phyloP scores from a whole-genome alignment of 2,888 invertebrate species.

The Liposcelis brunnea region DNA sequence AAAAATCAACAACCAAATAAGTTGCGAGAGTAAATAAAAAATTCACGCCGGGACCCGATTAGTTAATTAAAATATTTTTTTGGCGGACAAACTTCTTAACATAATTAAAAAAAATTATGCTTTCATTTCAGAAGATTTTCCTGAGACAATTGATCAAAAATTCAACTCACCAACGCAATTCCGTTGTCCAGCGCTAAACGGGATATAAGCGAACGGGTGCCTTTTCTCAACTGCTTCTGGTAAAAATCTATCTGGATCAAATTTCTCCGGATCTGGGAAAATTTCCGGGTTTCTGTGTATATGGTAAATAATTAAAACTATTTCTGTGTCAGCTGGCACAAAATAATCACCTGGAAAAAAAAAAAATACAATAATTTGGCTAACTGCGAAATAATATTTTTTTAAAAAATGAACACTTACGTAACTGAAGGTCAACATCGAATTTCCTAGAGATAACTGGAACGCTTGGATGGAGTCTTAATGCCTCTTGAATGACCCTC shows the following conservation, averaged over 20 bases:
- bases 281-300: constrained; percentile 31
- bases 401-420: no score
- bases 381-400: no score
- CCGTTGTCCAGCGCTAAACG: constrained; percentile 45
- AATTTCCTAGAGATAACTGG: constrained; percentile 25
- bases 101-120: no score
- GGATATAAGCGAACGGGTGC: constrained; percentile 35
- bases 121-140: no score
- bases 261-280: constrained; percentile 22
- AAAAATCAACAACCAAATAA: no score
- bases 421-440: constrained; percentile 9
- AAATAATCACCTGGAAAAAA: constrained; percentile 27
- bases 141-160: no score
- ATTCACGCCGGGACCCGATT: no score
- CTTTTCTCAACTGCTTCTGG: constrained; percentile 21
- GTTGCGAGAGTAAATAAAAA: no score
- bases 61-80: no score
- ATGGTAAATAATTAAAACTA: constrained; percentile 27
- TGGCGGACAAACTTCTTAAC: no score
- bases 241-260: constrained; percentile 36
- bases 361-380: no score
- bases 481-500: constrained; percentile 37
- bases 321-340: constrained; percentile 30
- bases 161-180: constrained; percentile 35
- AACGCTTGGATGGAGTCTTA: constrained; percentile 37